phyloP scores from a whole-genome alignment of 2,113 vertebrate species.

The Okapia johnstoni region DNA sequence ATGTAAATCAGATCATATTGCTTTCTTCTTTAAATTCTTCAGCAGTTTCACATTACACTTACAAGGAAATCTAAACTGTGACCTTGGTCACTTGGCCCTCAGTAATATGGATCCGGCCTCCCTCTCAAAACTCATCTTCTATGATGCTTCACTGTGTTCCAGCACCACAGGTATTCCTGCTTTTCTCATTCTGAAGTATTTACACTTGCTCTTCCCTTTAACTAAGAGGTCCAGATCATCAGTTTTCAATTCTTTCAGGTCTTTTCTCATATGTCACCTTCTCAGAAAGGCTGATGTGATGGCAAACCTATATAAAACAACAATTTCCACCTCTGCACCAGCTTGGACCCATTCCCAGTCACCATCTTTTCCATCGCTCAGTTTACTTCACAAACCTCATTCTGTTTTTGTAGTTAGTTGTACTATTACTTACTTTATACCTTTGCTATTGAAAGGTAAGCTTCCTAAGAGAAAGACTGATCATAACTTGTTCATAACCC shows the following conservation, averaged over 20 bases:
- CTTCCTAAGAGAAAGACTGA: neutral
- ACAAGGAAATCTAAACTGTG: neutral
- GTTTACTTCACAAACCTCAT: neutral
- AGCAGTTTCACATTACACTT: neutral
- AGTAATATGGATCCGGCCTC: neutral
- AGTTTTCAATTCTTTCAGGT: neutral
- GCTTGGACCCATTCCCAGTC: neutral
- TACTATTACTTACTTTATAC: neutral
- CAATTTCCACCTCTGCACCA: neutral
- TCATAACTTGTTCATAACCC: neutral
- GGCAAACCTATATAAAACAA: neutral
- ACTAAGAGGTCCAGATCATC: neutral
- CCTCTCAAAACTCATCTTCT: too few relatives aligned
- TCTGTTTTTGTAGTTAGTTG: neutral
- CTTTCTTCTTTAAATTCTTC: neutral
- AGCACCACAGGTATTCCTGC: neutral
- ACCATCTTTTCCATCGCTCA: neutral
- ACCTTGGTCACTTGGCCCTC: neutral
- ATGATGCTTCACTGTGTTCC: neutral
- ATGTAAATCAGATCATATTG: neutral
- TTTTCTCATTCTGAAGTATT: neutral
- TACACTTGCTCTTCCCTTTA: neutral
- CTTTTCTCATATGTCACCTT: neutral
- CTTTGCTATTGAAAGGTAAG: neutral
- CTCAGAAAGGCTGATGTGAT: neutral